These are phyloP conservation scores for Nebria salina DNA, from an alignment of 2,888 invertebrate genomes.

Conservation along the genomic window DNA sequence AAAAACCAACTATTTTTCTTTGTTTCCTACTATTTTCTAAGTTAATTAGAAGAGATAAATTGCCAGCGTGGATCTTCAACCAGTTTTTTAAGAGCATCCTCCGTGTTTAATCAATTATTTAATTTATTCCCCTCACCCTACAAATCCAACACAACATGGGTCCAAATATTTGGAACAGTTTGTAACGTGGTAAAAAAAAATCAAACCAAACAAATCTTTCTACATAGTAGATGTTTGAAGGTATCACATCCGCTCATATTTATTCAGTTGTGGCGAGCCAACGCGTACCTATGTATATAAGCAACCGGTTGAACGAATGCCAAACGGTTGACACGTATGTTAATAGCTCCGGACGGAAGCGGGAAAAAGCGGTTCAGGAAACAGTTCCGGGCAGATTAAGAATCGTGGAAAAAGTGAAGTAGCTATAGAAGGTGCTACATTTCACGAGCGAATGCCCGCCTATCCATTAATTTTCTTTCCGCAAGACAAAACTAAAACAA, in stretches of 20 bases:
- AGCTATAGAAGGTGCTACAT: conserved; percentile 32
- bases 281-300: not conserved
- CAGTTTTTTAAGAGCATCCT: not conserved
- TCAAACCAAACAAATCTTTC: too few species aligned
- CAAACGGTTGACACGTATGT: conserved; percentile 10
- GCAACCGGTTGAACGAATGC: not conserved
- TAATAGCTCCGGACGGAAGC: conserved; percentile 7
- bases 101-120: not conserved
- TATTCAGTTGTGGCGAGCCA: too few species aligned
- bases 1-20: not conserved
- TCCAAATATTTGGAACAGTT: too few species aligned
- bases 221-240: too few species aligned
- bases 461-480: conserved; percentile 46
- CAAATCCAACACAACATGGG: too few species aligned
- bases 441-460: conserved; percentile 45
- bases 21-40: not conserved
- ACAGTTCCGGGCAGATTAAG: conserved; percentile 35
- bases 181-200: too few species aligned
- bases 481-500: conserved; percentile 47
- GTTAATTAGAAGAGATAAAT: not conserved
- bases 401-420: conserved; percentile 39
- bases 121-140: too few species aligned
- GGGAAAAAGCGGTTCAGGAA: conserved; percentile 9
- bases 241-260: too few species aligned
- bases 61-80: not conserved